Percentiles rank a stretch among this genome's conserved stretches.
Evolutionary conservation across 2,888 invertebrate genomes (phyloP).

Genomic region (Sepiola atlantica): DNA sequence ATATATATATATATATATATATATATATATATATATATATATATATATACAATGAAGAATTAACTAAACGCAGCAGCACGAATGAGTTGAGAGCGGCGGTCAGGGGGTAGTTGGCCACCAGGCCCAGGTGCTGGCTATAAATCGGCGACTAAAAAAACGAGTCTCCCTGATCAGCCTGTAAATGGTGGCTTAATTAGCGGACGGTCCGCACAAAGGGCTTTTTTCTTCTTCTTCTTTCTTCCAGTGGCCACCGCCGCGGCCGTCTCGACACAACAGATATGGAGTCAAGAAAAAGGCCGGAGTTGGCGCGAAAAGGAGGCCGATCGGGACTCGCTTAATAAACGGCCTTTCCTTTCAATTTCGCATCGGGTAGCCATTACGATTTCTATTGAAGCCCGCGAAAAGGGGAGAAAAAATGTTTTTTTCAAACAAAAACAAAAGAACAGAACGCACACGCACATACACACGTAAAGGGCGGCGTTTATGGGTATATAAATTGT

Average conservation of each 20-base stretch:
- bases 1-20: no score
- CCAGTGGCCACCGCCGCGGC: not conserved
- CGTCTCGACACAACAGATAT: not conserved
- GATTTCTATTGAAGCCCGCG: not conserved
- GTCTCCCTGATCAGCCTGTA: conserved; percentile 32
- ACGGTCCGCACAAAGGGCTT: not conserved
- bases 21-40: no score
- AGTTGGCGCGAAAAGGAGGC: not conserved
- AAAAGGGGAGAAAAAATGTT: not conserved
- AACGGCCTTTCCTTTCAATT: conserved; percentile 18
- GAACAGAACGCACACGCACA: no score
- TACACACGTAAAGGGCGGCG: not conserved
- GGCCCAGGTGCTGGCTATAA: conserved; percentile 32
- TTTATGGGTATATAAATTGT: conserved; percentile 22
- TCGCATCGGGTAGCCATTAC: not conserved
- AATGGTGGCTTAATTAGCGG: not conserved
- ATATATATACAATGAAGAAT: not conserved
- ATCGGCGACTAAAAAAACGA: not conserved
- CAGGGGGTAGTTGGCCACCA: not conserved
- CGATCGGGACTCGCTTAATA: not conserved
- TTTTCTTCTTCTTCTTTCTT: not conserved
- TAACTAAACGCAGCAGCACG: not conserved
- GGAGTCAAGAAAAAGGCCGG: not conserved
- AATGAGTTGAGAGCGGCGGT: not conserved
- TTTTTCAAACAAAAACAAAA: no score